phyloP scores from a whole-genome alignment of 2,113 vertebrate genomes.

The Ophthalmolycus amberensis region DNA sequence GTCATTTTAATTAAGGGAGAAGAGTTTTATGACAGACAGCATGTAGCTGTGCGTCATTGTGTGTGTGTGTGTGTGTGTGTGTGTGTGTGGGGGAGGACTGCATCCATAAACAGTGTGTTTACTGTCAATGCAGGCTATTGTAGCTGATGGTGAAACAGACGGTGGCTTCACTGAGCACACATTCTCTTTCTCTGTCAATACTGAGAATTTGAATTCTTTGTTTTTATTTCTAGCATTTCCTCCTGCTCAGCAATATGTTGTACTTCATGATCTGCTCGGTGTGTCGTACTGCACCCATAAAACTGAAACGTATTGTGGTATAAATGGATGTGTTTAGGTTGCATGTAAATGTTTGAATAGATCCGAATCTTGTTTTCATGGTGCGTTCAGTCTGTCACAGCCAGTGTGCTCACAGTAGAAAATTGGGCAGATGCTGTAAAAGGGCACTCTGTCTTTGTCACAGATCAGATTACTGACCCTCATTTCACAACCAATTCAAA shows the following conservation, averaged over 20 bases:
- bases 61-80: constrained; percentile 1
- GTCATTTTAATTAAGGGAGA: neutral
- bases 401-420: constrained; percentile 6
- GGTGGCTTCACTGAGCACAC: constrained; percentile 3
- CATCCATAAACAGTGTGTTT: constrained; percentile 16
- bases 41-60: neutral
- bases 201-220: neutral
- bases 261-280: neutral
- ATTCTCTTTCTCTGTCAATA: neutral
- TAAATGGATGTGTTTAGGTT: constrained; percentile 16
- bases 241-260: neutral
- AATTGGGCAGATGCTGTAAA: constrained; percentile 61
- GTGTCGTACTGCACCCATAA: neutral
- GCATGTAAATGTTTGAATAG: constrained; percentile 18
- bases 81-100: constrained; percentile 1
- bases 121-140: constrained; percentile 35
- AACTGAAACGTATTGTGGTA: constrained; percentile 1
- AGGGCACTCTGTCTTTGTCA: constrained; percentile 62
- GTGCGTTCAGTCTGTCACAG: constrained; percentile 20
- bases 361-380: neutral
- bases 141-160: constrained; percentile 11
- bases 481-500: constrained; percentile 69
- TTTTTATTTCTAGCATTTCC: neutral
- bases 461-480: constrained; percentile 77
- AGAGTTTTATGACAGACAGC: neutral